Evolutionary conservation across 1,140 invertebrate genomes (phyloP), one percentile per base, ranked within the genome.

Genomic region (Zaprionus capensis): DNA sequence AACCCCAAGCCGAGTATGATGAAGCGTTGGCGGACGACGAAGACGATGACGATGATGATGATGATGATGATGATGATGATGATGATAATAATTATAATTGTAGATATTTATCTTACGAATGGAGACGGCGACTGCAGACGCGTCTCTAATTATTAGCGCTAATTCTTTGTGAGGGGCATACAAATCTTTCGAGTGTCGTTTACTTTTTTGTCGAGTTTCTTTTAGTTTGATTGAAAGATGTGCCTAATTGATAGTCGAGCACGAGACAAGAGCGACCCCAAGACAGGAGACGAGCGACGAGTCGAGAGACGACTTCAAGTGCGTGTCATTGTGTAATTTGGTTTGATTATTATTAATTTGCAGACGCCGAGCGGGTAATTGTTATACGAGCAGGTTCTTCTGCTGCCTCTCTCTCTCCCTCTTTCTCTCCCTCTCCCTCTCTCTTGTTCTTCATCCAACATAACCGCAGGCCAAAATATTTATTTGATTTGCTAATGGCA

Each of bases 331-430:
- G 85, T 90, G 76, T 88, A 90, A 88, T 88, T 88, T 88, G 76
- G 78, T 79, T 90, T 90, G 78, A 90, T 85, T 88, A 90, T 90
- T 88, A 90, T 88, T 90, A 90, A 90, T 88, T 90, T 88, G 75
- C 81, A 85, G 85, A 85, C 78, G 78, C 84, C 80, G 73, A 61
- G 56, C 49, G 62, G 57, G 70, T 67, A 71, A 74, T 78, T 78
- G 77, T 71, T 70, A 70, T 82, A 17, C n/a, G 58, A 73, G 70
- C 49, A 62, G 66, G n/a, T 38, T 41, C 38, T 41, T 41, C 41
- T 17, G 5, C 7, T 44, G 2, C 7, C 2, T 11, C 11, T 51
- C 12, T 17, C 0, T 17, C 44, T 11, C 9, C 22, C 9, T 2
- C 11, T 22, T 1, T 4, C 20, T 49, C 24, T 4, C 0, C 1